Evolutionary conservation across 1,140 invertebrate species (phyloP).

Genomic region (Polypedilum pembai): DNA sequence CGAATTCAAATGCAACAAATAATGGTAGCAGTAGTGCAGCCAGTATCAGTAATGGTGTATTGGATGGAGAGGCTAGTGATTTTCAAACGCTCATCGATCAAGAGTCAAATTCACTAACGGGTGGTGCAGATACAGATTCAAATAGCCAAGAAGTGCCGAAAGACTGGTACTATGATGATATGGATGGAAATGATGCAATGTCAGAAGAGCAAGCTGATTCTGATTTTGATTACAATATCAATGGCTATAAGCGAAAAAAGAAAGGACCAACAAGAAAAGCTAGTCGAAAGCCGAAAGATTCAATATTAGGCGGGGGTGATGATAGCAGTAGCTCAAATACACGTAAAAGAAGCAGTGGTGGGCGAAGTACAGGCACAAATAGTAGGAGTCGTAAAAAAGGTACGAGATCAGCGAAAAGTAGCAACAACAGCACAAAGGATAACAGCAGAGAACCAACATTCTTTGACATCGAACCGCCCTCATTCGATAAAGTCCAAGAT

Average conservation of each 20-base stretch:
- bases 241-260: neutral
- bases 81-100: conserved; percentile 47
- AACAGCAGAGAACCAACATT: neutral
- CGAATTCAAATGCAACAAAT: neutral
- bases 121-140: conserved; percentile 39
- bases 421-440: neutral
- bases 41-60: conserved; percentile 38
- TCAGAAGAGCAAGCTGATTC: conserved; percentile 13
- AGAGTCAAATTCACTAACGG: conserved; percentile 39
- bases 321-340: neutral
- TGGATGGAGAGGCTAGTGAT: conserved; percentile 45
- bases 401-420: neutral
- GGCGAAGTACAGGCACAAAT: neutral
- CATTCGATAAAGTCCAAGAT: neutral
- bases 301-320: neutral
- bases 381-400: neutral
- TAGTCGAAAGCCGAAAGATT: conserved; percentile 22
- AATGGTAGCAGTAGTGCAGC: conserved; percentile 43
- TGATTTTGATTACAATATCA: conserved; percentile 7
- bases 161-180: conserved; percentile 81
- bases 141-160: conserved; percentile 46
- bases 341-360: conserved; percentile 1
- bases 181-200: conserved; percentile 77
- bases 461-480: neutral
- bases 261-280: neutral